Evolutionary conservation across 2,888 invertebrate genomes (phyloP).

Genomic region (Tortricodes alternella): DNA sequence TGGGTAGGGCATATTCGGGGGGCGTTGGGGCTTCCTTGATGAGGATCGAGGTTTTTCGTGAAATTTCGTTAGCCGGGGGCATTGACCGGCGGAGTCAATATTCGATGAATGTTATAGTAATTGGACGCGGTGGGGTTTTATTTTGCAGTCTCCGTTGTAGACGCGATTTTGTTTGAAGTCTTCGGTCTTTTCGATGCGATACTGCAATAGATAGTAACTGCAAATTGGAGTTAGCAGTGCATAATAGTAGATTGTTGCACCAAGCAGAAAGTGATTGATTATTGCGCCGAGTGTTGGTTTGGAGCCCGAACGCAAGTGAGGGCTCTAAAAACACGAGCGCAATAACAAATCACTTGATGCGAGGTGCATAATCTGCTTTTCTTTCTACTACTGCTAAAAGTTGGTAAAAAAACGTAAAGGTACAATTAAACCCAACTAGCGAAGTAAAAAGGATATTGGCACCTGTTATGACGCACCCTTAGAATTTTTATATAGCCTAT

Average conservation of each 20-base stretch:
- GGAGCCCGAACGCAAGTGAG: no score
- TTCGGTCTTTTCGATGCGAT: conserved; percentile 16
- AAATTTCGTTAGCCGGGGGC: conserved; percentile 75
- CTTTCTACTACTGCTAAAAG: no score
- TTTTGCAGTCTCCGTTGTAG: conserved; percentile 31
- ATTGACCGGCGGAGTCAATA: conserved; percentile 75
- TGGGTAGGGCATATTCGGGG: conserved; percentile 70
- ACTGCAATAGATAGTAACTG: background rate
- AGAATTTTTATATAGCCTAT: no score
- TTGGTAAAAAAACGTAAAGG: no score
- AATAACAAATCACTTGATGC: no score
- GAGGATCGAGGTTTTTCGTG: conserved; percentile 79
- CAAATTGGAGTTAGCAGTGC: background rate
- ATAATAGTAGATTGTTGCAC: background rate
- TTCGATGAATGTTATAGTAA: conserved; percentile 74
- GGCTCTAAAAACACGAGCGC: no score
- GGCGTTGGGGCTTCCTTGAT: conserved; percentile 75
- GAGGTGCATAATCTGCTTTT: no score
- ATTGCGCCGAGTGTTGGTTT: no score
- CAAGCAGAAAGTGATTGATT: background rate
- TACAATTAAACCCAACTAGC: no score
- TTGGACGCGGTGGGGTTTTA: conserved; percentile 57
- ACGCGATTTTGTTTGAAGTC: conserved; percentile 1
- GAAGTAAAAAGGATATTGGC: no score
- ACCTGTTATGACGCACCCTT: no score